Evolutionary conservation across 2,888 invertebrate genomes (phyloP), one percentile per base, ranked within the genome.

Genomic region (Lamellibrachia columna): DNA sequence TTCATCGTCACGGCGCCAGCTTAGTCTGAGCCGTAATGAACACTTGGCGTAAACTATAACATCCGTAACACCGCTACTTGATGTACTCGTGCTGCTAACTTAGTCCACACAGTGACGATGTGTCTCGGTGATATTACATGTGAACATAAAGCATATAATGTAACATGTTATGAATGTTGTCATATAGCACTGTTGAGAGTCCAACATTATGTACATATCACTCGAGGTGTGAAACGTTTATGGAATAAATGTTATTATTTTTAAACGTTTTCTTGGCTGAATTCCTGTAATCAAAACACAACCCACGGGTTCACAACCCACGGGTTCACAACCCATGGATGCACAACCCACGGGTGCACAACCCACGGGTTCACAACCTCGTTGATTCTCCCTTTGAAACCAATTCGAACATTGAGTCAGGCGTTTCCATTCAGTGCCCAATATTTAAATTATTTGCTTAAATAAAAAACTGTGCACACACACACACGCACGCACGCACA

Each of bases 221-320:
- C n/a, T 75, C 22, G 75, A 75, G 75, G 75, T 75, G 75, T 75
- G 75, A 75, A 75, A 15, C 75, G 75, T 75, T 75, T 75, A 75
- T 75, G 75, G 22, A 75, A 75, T 75, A 75, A 75, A 75, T 75
- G 22, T 75, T 75, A 75, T n/a, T 75, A 75, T 75, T 75, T 75
- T 22, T 75, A 75, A 75, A 75, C 22, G 75, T 22, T 3, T 75
- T 15, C 22, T 3, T 75, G 15, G 75, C n/a, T 75, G 75, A 75
- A 22, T 75, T 75, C 75, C 75, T 58, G 40, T 40, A 40, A 40
- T 40, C 40, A 40, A 40, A 40, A 40, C 40, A 40, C 40, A 40
- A 40, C 0, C 40, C 40, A 40, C 40, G 40, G 40, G 40, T 40
- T 40, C 40, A 40, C 40, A 40, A 40, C 40, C 40, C 40, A 40